Evolutionary conservation across 1,140 invertebrate species (phyloP), one percentile per base, ranked within the genome.

Genomic region (Carposina sasakii): DNA sequence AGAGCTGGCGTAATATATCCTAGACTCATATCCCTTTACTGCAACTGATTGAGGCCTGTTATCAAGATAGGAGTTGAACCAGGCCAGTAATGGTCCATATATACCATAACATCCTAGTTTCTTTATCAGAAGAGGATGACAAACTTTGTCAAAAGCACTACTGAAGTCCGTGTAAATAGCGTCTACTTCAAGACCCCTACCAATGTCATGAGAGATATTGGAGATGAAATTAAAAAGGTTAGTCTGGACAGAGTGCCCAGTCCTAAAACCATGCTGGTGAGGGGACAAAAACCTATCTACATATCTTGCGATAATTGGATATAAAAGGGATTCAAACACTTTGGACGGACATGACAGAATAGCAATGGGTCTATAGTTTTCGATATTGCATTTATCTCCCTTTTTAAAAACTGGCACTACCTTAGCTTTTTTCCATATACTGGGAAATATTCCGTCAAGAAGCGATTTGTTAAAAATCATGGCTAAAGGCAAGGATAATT

Each of bases 1-100:
- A 6, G 64, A 67, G 23, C 28, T 40, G 0, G 57, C 48, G 4
- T 41, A n/a, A 42, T 56, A 59, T 10, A 10, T 17, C 8, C 39
- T n/a, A 16, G 52, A 68, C 19, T 28, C 17, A 26, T 30, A 48
- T 6, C 48, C 31, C n/a, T 56, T 48, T 10, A 41, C 36, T 1
- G 16, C 31, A 1, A 60, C 60, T 39, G 20, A 17, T n/a, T 30
- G 31, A 33, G n/a, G 5, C 15, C 31, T 33, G 8, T 4, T 10
- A 4, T 33, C 15, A 4, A 33, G 31, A 33, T 33, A 33, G 4
- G 31, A 33, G 4, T 33, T 8, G 31, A 33, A 33, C 31, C 31
- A 33, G 15, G 9, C 15, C 5, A 33, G 31, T 15, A 33, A 15
- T 10, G 31, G 15, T 4, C 31, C 31, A 13, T 8, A 33, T 8